These are phyloP conservation scores for Bombus picipes DNA, from an alignment of 1,140 invertebrate genomes.

Conservation along the genomic window DNA sequence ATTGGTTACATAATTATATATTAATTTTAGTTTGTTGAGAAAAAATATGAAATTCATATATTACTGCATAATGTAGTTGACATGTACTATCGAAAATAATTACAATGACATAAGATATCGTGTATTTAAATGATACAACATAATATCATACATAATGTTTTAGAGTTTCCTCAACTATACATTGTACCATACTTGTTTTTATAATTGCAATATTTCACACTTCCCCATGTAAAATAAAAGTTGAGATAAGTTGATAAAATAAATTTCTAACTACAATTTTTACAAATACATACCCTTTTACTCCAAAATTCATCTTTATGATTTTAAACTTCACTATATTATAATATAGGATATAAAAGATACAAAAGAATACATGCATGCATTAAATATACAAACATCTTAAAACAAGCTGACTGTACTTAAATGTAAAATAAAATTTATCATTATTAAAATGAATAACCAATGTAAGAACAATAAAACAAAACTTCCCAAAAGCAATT, in stretches of 20 bases:
- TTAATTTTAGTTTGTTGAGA: constrained; percentile 26
- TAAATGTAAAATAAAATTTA: neutral
- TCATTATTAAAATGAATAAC: constrained; percentile 3
- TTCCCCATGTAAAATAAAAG: neutral
- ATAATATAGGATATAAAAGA: neutral
- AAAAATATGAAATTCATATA: constrained; percentile 36
- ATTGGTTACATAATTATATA: constrained; percentile 24
- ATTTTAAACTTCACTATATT: neutral
- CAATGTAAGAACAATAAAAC: neutral
- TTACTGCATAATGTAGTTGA: constrained; percentile 15
- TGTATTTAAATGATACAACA: neutral
- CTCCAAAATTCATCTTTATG: neutral
- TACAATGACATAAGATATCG: neutral
- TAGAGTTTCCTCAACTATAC: neutral
- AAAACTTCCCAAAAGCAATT: neutral
- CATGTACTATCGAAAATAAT: constrained; percentile 6
- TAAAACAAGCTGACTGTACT: neutral
- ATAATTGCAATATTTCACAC: constrained; percentile 3
- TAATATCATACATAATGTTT: constrained; percentile 22
- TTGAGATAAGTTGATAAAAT: neutral
- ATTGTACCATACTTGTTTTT: constrained; percentile 11
- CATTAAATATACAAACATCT: neutral
- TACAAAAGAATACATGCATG: neutral
- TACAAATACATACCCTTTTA: neutral
- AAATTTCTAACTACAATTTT: neutral